Base-by-base conservation (phyloP, 2,888 invertebrate genomes). In the Plemyria rubiginata region DNA sequence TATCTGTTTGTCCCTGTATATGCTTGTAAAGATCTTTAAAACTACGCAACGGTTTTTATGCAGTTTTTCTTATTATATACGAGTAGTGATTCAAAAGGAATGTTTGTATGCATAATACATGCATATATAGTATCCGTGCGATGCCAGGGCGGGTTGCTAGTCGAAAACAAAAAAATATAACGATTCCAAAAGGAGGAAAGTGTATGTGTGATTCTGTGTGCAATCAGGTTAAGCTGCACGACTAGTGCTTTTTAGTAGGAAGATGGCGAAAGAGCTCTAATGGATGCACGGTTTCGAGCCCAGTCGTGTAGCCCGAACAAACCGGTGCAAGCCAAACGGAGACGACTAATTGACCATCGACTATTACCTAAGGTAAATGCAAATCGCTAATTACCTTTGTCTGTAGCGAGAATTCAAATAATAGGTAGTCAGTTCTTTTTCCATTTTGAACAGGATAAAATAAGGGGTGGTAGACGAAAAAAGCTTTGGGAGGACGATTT, bases 291-390 rank as follows among this genome's bases (percentile, higher is more conserved):
- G 16, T 45, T 22, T 48, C 48, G n/a, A 29, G 32, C 29, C 22
- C 45, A 48, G 57, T 63, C 52, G 38, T 56, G 4, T 9, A 59
- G 48, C 62, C 4, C 61, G 62, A 69, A 68, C 60, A 59, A 59
- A 68, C 62, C 55, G 71, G 61, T 75, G 77, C 74, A 71, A 81
- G 78, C 76, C 78, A 74, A 81, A 80, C 80, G 80, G 74, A 80
- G 81, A 81, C 72, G 80, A 77, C 82, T 87, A 87, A 88, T 87
- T 86, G 86, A 85, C 86, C 86, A 84, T 86, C 78, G 79, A 77
- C 75, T 84, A n/a, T n/a, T n/a, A 84, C 38, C 28, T 16, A 45
- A 9, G 45, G 8, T 46, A 28, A 81, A 84, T 83, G 87, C 83
- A 85, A 86, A 87, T 87, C 82, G 80, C 84, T 88, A 87, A 88